Evolutionary conservation across 2,113 vertebrate species (phyloP).

Genomic region (Eclectus roratus): DNA sequence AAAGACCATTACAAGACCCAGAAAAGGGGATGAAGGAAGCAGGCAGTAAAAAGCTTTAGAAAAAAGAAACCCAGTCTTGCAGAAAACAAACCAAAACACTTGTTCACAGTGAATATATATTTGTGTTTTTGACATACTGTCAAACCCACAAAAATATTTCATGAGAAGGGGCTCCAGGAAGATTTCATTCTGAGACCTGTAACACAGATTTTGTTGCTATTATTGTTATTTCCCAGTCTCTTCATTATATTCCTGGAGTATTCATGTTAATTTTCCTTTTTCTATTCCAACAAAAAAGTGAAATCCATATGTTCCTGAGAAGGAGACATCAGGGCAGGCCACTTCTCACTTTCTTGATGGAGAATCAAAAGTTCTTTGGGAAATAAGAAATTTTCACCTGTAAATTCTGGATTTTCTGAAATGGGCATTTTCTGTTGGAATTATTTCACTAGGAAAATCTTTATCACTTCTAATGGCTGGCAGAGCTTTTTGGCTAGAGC

Average conservation of each 20-base stretch:
- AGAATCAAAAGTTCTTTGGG: background rate
- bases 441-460: background rate
- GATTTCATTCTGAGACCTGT: background rate
- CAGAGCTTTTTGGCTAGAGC: background rate
- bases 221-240: background rate
- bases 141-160: background rate
- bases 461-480: background rate
- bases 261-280: background rate
- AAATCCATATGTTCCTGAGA: background rate
- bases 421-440: background rate
- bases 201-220: background rate
- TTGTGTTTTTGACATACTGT: background rate
- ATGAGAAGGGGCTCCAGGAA: background rate
- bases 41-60: background rate
- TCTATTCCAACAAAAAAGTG: background rate
- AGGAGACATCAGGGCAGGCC: background rate
- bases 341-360: background rate
- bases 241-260: background rate
- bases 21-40: background rate
- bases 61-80: background rate
- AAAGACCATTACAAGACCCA: background rate
- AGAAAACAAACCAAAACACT: background rate
- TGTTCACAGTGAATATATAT: background rate
- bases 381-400: background rate
- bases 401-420: background rate